These are phyloP conservation scores for Hymenochirus boettgeri DNA, from an alignment of 2,113 vertebrate genomes.

Conservation along the genomic window DNA sequence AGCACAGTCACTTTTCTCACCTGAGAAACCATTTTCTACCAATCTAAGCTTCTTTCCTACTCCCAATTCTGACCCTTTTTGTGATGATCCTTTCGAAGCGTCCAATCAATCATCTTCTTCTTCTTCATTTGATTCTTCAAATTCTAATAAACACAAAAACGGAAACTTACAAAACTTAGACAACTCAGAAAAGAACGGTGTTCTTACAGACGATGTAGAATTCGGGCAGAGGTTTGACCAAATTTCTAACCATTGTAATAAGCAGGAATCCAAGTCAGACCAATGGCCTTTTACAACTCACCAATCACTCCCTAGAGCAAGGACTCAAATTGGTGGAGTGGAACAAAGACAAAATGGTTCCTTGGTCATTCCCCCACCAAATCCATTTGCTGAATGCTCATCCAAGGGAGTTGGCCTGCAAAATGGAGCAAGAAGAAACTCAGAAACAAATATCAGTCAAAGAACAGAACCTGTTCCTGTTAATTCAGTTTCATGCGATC, in stretches of 20 bases:
- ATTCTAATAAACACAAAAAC: conserved; percentile 58
- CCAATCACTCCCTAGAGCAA: conserved; percentile 51
- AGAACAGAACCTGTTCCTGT: conserved; percentile 41
- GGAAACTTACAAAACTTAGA: conserved; percentile 50
- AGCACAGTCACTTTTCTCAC: conserved; percentile 59
- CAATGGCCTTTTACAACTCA: conserved; percentile 67
- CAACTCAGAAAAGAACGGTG: conserved; percentile 54
- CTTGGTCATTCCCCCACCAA: conserved; percentile 54
- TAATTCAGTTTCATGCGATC: conserved; percentile 62
- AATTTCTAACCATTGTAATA: conserved; percentile 73
- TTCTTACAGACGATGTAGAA: conserved; percentile 64
- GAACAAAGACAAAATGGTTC: conserved; percentile 67
- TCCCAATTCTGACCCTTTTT: conserved; percentile 85
- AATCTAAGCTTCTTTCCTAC: conserved; percentile 84
- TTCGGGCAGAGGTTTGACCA: conserved; percentile 74
- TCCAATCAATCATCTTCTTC: conserved; percentile 55
- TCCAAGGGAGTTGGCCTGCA: conserved; percentile 55
- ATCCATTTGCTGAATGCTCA: conserved; percentile 69
- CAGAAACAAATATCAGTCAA: conserved; percentile 51
- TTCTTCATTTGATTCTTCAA: conserved; percentile 58
- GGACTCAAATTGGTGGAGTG: conserved; percentile 60
- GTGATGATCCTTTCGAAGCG: conserved; percentile 80
- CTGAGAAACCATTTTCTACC: conserved; percentile 72
- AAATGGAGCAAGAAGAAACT: conserved; percentile 65
- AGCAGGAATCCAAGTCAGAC: conserved; percentile 64